Percentiles rank a stretch among this genome's conserved stretches.
These are phyloP conservation scores for Stichodactyla helianthus DNA, from an alignment of 64 coral and sea anemone species.

Conservation along the genomic window DNA sequence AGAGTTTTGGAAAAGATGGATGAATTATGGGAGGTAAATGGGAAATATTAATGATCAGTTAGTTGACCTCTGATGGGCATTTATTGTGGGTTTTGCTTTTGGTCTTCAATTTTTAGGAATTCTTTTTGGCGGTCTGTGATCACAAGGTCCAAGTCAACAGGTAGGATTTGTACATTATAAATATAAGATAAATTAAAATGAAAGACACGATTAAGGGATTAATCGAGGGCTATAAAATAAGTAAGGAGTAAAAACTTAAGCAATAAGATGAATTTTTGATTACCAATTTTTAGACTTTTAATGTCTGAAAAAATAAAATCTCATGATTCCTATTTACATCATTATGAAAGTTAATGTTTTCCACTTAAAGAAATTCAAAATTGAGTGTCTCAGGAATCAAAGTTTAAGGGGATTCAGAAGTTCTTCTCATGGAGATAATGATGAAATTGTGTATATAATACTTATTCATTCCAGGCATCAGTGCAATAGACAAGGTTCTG, in stretches of 20 bases:
- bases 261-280: too few relatives aligned
- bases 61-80: not conserved
- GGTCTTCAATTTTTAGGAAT: constrained; percentile 9
- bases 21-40: constrained; percentile 24
- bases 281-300: too few relatives aligned
- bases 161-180: constrained; percentile 1
- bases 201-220: not conserved
- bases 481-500: constrained; percentile 78
- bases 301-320: too few relatives aligned
- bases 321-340: too few relatives aligned
- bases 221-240: too few relatives aligned
- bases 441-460: not conserved
- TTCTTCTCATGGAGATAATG: too few relatives aligned
- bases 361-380: too few relatives aligned
- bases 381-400: too few relatives aligned
- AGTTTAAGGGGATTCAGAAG: too few relatives aligned
- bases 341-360: too few relatives aligned
- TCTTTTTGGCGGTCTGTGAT: not conserved
- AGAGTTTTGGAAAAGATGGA: constrained; percentile 24
- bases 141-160: not conserved
- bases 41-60: not conserved
- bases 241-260: too few relatives aligned
- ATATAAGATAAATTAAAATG: not conserved
- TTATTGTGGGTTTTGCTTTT: not conserved
- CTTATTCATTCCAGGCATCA: constrained; percentile 9